phyloP scores from a whole-genome alignment of 1,140 invertebrate genomes.

The Chrysoperla carnea region DNA sequence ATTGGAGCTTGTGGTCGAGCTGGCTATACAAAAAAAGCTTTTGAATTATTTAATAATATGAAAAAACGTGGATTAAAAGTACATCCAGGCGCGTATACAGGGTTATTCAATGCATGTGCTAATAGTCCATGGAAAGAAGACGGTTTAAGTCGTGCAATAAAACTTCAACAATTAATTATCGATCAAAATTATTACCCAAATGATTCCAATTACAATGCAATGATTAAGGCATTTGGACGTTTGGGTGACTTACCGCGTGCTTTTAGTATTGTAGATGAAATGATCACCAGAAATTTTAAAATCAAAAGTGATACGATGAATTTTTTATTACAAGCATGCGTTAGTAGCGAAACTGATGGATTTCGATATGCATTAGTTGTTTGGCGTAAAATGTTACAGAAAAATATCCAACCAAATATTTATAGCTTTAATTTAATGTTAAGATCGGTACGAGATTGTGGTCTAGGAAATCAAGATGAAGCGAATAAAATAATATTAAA shows the following conservation, averaged over 20 bases:
- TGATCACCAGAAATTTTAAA: constrained; percentile 43
- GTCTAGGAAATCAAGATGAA: constrained; percentile 44
- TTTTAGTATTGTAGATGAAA: constrained; percentile 70
- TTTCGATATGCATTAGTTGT: constrained; percentile 61
- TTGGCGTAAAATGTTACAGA: constrained; percentile 63
- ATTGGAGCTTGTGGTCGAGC: constrained; percentile 60
- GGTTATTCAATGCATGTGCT: constrained; percentile 74
- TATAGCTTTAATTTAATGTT: constrained; percentile 69
- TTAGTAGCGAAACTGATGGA: constrained; percentile 56
- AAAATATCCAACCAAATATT: constrained; percentile 43
- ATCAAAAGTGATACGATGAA: constrained; percentile 53
- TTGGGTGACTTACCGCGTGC: constrained; percentile 58
- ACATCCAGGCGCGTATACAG: constrained; percentile 55
- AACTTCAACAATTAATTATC: constrained; percentile 45
- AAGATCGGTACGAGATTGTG: constrained; percentile 57
- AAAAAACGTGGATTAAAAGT: constrained; percentile 49
- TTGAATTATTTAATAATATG: constrained; percentile 65
- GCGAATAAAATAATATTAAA: constrained; percentile 22
- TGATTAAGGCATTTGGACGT: constrained; percentile 80
- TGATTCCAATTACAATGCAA: constrained; percentile 61
- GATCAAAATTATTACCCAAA: constrained; percentile 52
- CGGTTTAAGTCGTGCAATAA: constrained; percentile 40
- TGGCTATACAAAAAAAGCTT: constrained; percentile 72
- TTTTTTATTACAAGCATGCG: constrained; percentile 67
- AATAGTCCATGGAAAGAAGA: constrained; percentile 48